Evolutionary conservation across 1,140 invertebrate genomes (phyloP).

Genomic region (Odontomachus brunneus): DNA sequence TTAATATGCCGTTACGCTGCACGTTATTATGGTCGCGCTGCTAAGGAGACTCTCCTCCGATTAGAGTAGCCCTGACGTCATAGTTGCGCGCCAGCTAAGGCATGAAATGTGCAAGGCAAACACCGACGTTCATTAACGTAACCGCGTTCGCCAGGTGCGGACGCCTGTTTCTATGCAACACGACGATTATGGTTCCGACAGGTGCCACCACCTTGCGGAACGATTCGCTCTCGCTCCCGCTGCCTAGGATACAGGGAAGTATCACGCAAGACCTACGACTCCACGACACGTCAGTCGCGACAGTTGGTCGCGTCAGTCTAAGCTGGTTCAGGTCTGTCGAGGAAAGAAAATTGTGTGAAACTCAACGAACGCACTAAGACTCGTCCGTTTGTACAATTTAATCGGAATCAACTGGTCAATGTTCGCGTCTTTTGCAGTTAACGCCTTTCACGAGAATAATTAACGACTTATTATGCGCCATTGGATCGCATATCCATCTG

Average conservation of each 20-base stretch:
- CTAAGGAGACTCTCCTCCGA: constrained; percentile 12
- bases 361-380: too few species aligned
- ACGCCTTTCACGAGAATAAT: background rate
- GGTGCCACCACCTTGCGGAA: constrained; percentile 75
- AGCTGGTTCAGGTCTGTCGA: too few species aligned
- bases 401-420: background rate
- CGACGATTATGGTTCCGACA: constrained; percentile 54
- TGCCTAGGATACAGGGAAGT: constrained; percentile 52
- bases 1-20: background rate
- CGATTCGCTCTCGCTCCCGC: constrained; percentile 41
- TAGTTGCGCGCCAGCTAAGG: background rate
- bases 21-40: background rate
- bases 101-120: constrained; percentile 22
- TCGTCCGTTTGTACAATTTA: too few species aligned
- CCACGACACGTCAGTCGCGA: background rate
- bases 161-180: constrained; percentile 60
- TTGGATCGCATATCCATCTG: too few species aligned
- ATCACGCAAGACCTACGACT: background rate
- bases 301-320: too few species aligned
- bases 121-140: constrained; percentile 13
- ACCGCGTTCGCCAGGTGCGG: background rate
- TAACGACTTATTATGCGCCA: background rate
- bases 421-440: background rate
- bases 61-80: constrained; percentile 24
- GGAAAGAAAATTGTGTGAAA: too few species aligned